Base-by-base conservation (phyloP, 1,140 invertebrate genomes). In the Euglossa dilemma region DNA sequence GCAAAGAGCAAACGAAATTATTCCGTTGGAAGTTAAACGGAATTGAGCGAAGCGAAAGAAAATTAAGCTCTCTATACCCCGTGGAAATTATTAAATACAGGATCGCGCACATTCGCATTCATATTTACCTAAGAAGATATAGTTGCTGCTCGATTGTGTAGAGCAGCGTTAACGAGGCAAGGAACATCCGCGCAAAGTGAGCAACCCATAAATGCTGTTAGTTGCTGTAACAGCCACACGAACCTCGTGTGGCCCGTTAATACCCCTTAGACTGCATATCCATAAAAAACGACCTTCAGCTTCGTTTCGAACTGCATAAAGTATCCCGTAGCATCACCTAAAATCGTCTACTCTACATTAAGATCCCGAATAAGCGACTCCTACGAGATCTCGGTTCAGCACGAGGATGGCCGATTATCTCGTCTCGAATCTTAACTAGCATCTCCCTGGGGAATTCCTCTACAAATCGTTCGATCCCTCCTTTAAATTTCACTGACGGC, bases 341-440 rank as follows among this genome's bases (percentile, higher is more conserved):
- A 45, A 45, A 45, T 14, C 6, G 64, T 66, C 45, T 16, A 28
- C 36, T 45, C 36, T 20, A n/a, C n/a, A 66, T 66, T 7, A 23
- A 43, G 20, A 45, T n/a, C 11, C 20, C 43, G 9, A 45, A 18
- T 7, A n/a, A 64, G 36, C 36, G 20, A 43, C 18, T 20, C 18
- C 18, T n/a, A n/a, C 64, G 11, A 23, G 36, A 14, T 45, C 6
- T 66, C 14, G 8, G 36, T n/a, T n/a, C 23, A 43, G 36, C 5
- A 45, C 45, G 36, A 66, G 45, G 18, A 66, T 64, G 14, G 64
- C 45, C 36, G 64, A 67, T 69, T 47, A 69, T 69, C 45, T 69
- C 25, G 67, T 69, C 45, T 36, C 36, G 64, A 66, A 66, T 66
- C 64, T 66, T 66, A 66, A 45, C 64, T 45, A 14, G 28, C 18